These are phyloP conservation scores for Operophtera brumata DNA, from an alignment of 2,888 invertebrate species.

Conservation along the genomic window DNA sequence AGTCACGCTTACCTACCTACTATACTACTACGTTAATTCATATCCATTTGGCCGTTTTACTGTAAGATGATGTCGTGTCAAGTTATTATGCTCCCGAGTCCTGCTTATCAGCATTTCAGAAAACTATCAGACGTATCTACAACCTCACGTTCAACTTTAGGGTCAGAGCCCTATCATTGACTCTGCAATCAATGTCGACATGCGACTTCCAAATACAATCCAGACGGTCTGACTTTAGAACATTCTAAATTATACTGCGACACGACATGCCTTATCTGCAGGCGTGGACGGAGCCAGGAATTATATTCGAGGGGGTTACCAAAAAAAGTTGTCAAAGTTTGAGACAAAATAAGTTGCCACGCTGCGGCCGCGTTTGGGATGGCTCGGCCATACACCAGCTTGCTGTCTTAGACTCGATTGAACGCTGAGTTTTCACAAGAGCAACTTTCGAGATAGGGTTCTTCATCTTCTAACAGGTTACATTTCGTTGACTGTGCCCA, in stretches of 20 bases:
- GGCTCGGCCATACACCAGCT: no score
- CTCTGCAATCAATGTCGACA: slow-evolving; percentile 2
- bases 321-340: no score
- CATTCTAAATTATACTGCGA: slow-evolving; percentile 1
- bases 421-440: no score
- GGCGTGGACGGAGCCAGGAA: background rate
- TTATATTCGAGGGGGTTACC: background rate
- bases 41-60: no score
- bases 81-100: background rate
- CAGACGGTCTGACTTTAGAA: background rate
- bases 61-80: background rate
- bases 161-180: background rate
- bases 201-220: background rate
- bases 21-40: no score
- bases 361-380: no score
- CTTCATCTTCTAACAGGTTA: no score
- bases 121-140: background rate
- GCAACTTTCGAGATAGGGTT: no score
- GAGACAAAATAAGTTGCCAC: no score
- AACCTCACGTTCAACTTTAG: background rate
- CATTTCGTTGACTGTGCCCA: no score
- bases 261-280: background rate
- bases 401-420: no score
- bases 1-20: no score
- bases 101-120: background rate